Conservation (phyloP, 2,113 vertebrate species). For the Coptodon rendalli region DNA sequence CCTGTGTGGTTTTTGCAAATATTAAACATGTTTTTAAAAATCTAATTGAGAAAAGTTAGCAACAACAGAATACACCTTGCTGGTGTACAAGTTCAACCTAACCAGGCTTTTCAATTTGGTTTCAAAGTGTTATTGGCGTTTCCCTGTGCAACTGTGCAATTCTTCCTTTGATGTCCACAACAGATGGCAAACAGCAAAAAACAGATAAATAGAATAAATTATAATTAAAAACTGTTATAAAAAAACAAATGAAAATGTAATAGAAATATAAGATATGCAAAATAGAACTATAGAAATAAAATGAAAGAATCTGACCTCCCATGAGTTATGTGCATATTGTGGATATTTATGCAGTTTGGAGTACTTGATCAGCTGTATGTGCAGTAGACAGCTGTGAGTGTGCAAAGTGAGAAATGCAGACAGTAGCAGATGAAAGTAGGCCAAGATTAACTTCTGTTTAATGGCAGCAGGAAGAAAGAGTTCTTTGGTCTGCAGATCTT, state of each 20-base stretch:
- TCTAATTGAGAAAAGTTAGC: not conserved
- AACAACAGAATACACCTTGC: not conserved
- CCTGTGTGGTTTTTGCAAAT: accelerated
- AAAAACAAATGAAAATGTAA: not conserved
- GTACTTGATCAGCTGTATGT: not conserved
- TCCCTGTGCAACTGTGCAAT: accelerated
- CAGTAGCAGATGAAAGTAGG: not conserved
- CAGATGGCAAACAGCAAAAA: not conserved
- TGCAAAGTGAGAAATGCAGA: not conserved
- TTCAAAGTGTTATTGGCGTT: not conserved
- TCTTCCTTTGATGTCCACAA: not conserved
- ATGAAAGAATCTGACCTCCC: not conserved
- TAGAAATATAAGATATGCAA: not conserved
- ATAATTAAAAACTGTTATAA: accelerated
- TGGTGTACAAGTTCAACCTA: not conserved
- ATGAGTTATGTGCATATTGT: not conserved
- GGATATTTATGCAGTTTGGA: not conserved
- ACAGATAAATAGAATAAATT: not conserved
- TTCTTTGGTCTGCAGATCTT: not conserved
- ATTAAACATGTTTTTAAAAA: not conserved
- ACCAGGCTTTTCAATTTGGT: not conserved
- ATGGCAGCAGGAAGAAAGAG: not conserved
- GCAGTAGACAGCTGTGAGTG: not conserved
- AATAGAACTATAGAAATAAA: not conserved
- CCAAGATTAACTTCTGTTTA: not conserved